phyloP scores from a whole-genome alignment of 2,888 invertebrate genomes.

The Willowsia nigromaculata region DNA sequence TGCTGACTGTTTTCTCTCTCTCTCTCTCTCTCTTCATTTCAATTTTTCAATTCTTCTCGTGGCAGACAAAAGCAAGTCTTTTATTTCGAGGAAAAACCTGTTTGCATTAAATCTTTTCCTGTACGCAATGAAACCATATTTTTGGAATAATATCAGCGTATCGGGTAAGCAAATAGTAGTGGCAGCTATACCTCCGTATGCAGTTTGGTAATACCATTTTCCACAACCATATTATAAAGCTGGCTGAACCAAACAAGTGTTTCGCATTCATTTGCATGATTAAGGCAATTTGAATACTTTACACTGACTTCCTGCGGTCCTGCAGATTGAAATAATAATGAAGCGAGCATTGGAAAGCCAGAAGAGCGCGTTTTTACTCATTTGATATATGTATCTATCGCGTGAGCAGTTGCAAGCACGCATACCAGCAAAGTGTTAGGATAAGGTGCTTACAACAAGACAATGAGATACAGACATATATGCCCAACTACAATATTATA shows the following conservation, averaged over 20 bases:
- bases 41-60: too few relatives aligned
- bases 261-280: slow-evolving; percentile 68
- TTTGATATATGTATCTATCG: slow-evolving; percentile 9
- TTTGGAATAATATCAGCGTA: neutral
- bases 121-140: neutral
- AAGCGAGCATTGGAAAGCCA: slow-evolving; percentile 42
- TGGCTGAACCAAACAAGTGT: slow-evolving; percentile 66
- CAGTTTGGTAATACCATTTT: neutral
- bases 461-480: neutral
- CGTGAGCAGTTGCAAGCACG: neutral
- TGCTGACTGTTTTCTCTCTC: neutral
- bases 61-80: neutral
- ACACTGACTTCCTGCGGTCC: slow-evolving; percentile 68
- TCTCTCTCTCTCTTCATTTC: too few relatives aligned
- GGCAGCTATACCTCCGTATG: neutral
- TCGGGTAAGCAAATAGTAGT: neutral
- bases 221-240: neutral
- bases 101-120: slow-evolving; percentile 32
- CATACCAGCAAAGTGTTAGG: neutral
- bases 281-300: slow-evolving; percentile 69
- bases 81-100: slow-evolving; percentile 48
- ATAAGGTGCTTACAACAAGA: neutral
- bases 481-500: neutral
- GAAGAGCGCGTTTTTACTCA: neutral
- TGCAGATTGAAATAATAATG: slow-evolving; percentile 67